These are phyloP conservation scores for Mystacornis crossleyi DNA, from an alignment of 2,113 vertebrate species.

Conservation along the genomic window DNA sequence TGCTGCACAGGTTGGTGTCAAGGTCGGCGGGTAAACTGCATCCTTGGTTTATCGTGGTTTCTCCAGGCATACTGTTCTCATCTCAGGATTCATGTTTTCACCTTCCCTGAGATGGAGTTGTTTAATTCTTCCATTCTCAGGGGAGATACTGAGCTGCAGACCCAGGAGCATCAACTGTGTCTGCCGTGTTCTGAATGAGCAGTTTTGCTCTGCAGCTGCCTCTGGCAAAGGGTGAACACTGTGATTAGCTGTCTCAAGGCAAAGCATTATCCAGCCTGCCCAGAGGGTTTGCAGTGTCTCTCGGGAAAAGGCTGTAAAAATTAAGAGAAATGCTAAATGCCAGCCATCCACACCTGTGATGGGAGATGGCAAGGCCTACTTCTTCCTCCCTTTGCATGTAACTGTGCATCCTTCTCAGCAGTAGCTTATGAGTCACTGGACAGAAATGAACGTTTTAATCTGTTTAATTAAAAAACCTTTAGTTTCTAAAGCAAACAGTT, in stretches of 20 bases:
- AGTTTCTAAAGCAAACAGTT: background rate
- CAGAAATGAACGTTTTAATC: background rate
- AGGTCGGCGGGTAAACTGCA: background rate
- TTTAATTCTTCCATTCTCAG: slow-evolving; percentile 8
- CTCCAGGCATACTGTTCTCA: background rate
- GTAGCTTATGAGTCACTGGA: background rate
- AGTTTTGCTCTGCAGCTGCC: background rate
- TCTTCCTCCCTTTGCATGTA: background rate
- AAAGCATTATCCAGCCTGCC: background rate
- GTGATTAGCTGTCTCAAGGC: background rate
- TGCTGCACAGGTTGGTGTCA: slow-evolving; percentile 80
- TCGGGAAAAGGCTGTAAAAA: background rate
- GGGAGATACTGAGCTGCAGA: background rate
- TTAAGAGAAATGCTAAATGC: background rate
- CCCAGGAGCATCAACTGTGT: background rate
- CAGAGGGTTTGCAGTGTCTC: background rate
- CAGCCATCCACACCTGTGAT: background rate
- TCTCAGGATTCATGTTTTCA: background rate
- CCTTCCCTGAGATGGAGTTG: background rate
- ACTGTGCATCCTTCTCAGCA: background rate
- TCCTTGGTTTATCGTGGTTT: background rate
- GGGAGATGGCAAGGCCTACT: background rate
- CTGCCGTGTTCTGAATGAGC: background rate
- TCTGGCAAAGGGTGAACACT: background rate
- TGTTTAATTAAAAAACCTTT: background rate